These are phyloP conservation scores for Sylvilagus bachmani DNA, from an alignment of 2,113 vertebrate species.

Conservation along the genomic window DNA sequence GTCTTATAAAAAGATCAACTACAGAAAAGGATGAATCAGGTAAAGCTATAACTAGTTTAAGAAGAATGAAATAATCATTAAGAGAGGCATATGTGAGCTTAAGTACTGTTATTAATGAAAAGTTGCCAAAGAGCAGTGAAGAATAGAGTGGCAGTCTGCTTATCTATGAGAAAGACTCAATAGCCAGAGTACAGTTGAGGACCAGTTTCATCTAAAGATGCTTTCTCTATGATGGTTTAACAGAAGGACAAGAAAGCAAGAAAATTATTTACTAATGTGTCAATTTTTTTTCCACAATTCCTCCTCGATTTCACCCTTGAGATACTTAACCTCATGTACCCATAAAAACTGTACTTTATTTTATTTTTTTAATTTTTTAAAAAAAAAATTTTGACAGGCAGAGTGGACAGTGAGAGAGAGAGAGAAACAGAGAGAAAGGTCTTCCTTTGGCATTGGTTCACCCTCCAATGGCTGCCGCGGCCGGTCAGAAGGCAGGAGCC, in stretches of 20 bases:
- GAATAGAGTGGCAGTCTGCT: no score
- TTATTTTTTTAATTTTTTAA: no score
- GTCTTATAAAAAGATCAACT: not conserved
- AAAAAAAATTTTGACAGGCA: no score
- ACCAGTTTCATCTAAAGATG: no score
- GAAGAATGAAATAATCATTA: not conserved
- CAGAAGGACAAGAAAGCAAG: not conserved
- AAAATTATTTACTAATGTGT: not conserved
- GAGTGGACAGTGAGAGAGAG: no score
- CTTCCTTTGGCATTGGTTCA: no score
- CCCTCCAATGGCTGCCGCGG: no score
- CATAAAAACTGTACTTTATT: not conserved
- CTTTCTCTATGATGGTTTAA: not conserved
- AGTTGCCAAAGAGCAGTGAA: not conserved
- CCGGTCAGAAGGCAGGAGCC: no score
- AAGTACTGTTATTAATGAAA: not conserved
- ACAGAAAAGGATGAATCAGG: not conserved
- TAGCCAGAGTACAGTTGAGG: not conserved
- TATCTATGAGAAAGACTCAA: not conserved
- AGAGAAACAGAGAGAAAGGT: no score
- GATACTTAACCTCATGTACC: not conserved
- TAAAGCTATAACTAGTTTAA: not conserved
- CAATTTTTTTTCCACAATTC: not conserved
- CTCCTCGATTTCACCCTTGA: not conserved
- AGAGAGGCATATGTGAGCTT: not conserved